These are phyloP conservation scores for Macrocentrus cingulum DNA, from an alignment of 1,140 invertebrate genomes.

Conservation along the genomic window DNA sequence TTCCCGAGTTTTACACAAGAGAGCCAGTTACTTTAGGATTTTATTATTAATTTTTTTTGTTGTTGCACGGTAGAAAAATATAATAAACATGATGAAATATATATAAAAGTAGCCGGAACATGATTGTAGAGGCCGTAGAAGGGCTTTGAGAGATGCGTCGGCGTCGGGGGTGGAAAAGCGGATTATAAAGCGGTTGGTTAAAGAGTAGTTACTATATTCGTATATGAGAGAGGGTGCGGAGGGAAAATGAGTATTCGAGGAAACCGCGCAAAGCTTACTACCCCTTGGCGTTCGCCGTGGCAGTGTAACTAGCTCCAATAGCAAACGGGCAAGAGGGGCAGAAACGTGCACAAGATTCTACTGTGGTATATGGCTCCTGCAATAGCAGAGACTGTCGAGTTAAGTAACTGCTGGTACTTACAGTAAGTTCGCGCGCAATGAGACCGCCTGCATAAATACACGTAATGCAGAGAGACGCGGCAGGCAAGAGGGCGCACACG, in stretches of 20 bases:
- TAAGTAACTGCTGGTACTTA: constrained; percentile 54
- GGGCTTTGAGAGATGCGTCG: not conserved
- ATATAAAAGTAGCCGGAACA: too few species aligned
- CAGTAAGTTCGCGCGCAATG: constrained; percentile 53
- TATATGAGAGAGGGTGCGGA: constrained; percentile 36
- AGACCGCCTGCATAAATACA: constrained; percentile 53
- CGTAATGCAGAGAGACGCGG: constrained; percentile 38
- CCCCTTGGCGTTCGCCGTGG: constrained; percentile 29
- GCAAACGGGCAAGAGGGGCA: constrained; percentile 25
- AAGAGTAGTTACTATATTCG: constrained; percentile 45
- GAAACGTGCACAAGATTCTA: constrained; percentile 18
- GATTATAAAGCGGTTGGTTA: constrained; percentile 50
- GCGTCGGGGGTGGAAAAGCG: constrained; percentile 35
- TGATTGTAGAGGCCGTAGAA: not conserved
- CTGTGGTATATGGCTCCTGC: constrained; percentile 24
- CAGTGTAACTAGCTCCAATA: constrained; percentile 42
- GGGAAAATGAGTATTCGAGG: constrained; percentile 27
- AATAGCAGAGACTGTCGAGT: constrained; percentile 52
- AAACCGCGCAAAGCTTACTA: constrained; percentile 30
- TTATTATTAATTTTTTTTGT: too few species aligned
- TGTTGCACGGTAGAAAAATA: too few species aligned
- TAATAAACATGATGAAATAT: too few species aligned
- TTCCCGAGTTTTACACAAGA: too few species aligned
- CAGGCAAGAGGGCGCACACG: not conserved
- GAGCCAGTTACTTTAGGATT: too few species aligned